Percentiles rank a stretch among this genome's conserved stretches.
phyloP scores from a whole-genome alignment of 2,888 invertebrate genomes.

The Pterostichus niger region DNA sequence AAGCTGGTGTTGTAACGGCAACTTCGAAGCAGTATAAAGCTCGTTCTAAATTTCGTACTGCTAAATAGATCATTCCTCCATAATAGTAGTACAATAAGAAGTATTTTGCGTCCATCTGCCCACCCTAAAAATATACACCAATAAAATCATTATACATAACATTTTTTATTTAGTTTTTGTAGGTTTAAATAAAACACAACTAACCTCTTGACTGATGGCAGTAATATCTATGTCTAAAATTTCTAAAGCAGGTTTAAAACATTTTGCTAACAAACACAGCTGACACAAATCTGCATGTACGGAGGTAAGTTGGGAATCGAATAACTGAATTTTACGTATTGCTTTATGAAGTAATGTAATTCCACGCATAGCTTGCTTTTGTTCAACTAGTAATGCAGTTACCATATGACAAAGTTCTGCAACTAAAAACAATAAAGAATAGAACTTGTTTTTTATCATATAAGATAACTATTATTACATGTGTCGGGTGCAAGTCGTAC shows the following conservation, averaged over 20 bases:
- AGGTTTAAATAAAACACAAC: conserved; percentile 17
- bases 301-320: conserved; percentile 94
- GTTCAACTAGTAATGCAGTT: conserved; percentile 88
- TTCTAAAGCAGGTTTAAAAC: conserved; percentile 93
- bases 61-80: conserved; percentile 98
- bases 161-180: background rate
- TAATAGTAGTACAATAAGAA: conserved; percentile 97
- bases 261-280: conserved; percentile 93
- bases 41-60: conserved; percentile 94
- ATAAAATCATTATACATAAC: background rate
- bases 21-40: conserved; percentile 98
- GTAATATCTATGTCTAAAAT: conserved; percentile 95
- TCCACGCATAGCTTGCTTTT: conserved; percentile 89
- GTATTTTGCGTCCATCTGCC: conserved; percentile 91
- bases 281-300: conserved; percentile 97
- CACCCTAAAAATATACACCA: conserved; percentile 78
- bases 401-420: conserved; percentile 93
- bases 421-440: conserved; percentile 80
- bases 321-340: conserved; percentile 91
- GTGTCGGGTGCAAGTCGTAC: conserved; percentile 91
- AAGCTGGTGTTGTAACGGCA: conserved; percentile 95
- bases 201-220: conserved; percentile 92
- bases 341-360: conserved; percentile 90
- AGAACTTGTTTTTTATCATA: background rate
- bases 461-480: conserved; percentile 81